Evolutionary conservation across 2,113 vertebrate genomes (phyloP).

Genomic region (Oncorhynchus clarkii): DNA sequence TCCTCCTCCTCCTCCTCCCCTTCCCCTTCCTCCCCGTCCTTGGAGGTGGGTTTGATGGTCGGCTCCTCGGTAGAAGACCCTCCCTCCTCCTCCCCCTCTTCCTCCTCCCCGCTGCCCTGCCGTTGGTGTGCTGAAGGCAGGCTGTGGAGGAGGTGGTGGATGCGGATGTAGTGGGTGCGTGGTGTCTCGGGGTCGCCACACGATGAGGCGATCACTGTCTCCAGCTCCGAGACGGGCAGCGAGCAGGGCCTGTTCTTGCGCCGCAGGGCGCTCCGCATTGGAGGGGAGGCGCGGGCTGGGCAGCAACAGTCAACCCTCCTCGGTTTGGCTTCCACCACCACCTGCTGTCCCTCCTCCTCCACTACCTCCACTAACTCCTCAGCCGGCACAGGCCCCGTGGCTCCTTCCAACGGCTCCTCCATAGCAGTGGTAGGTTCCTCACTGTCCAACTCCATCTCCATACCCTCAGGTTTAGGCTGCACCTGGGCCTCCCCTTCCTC

Average conservation of each 20-base stretch:
- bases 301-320: conserved; percentile 40
- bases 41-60: conserved; percentile 41
- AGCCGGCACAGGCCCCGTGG: not conserved
- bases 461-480: conserved; percentile 16
- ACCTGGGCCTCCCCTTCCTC: conserved; percentile 27
- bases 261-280: conserved; percentile 66
- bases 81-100: conserved; percentile 43
- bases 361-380: conserved; percentile 18
- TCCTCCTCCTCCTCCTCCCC: conserved; percentile 73
- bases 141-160: conserved; percentile 95
- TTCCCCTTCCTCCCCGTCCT: conserved; percentile 58
- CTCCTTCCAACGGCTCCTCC: not conserved
- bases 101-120: conserved; percentile 67
- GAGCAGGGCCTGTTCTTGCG: conserved; percentile 89
- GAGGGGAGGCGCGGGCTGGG: conserved; percentile 49
- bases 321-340: conserved; percentile 42
- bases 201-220: conserved; percentile 89
- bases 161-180: conserved; percentile 92
- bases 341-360: conserved; percentile 39
- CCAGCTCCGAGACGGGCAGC: conserved; percentile 91
- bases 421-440: conserved; percentile 12
- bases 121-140: conserved; percentile 81
- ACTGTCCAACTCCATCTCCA: not conserved
- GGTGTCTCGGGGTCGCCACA: conserved; percentile 93
- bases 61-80: conserved; percentile 36